Evolutionary conservation across 2,888 invertebrate species (phyloP), one percentile per base, ranked within the genome.

Genomic region (Strigamia crassipes): DNA sequence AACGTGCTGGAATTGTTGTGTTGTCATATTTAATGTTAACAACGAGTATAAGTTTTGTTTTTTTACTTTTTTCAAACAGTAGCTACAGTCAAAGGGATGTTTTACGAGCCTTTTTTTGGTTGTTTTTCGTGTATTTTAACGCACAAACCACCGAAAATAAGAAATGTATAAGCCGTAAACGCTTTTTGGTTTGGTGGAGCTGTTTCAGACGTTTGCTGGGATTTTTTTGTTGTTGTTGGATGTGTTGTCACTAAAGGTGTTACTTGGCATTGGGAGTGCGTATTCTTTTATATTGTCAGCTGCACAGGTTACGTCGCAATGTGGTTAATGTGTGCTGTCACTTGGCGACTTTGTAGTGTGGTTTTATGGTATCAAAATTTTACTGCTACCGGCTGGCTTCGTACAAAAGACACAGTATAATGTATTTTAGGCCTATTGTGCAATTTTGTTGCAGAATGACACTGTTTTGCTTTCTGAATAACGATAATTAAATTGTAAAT

Each of bases 1-100:
- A 56, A 56, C 56, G 56, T 56, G 73, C 73, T 27, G 73, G 73
- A 73, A 73, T 73, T 73, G 73, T 73, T 73, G 13, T 66, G 66
- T 73, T 73, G 73, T 31, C 73, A 31, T 73, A 27, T 73, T 73
- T 73, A 73, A 73, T 56, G 56, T 56, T 56, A 56, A 15, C n/a
- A 56, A 56, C 18, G 56, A 18, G 18, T 56, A 56, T 18, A 56
- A n/a, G 56, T 56, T 56, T 18, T 56, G 21, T 56, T 56, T 56
- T 51, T 15, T 56, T 18, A 18, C 21, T n/a, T 56, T 56, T 15
- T 38, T 38, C 3, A 38, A 38, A 38, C 38, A 38, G 38, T 38
- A 38, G 38, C 38, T 38, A 6, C 46, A 46, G 4, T 46, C 46
- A 46, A 46, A 46, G 46, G 38, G 38, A 38, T 38, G 0, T 2